A percentile compares a stretch with the other conserved stretches of the same genome.
phyloP scores from a whole-genome alignment of 2,797 vertebrate genomes.

The Darevskia nairensis region DNA sequence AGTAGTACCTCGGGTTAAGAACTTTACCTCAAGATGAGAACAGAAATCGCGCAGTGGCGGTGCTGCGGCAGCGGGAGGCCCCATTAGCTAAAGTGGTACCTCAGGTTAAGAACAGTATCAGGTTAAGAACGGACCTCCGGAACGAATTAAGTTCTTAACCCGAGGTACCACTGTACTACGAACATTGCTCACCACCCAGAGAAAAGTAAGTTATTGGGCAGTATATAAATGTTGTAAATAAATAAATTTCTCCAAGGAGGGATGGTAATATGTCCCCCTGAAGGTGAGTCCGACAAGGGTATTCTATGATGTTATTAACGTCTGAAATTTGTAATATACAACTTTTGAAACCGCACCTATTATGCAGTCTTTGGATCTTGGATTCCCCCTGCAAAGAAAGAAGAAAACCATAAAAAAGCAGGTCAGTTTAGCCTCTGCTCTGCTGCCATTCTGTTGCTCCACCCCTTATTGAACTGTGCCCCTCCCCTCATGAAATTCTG shows the following conservation, averaged over 20 bases:
- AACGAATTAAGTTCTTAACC: too few species aligned
- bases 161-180: too few species aligned
- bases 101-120: too few species aligned
- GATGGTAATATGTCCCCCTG: background rate
- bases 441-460: background rate
- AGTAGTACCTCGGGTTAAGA: too few species aligned
- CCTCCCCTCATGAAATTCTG: background rate
- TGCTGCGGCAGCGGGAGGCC: accelerated
- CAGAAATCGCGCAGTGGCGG: accelerated
- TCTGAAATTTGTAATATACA: background rate
- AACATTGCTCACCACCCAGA: too few species aligned
- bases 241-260: background rate
- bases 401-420: background rate
- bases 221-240: too few species aligned
- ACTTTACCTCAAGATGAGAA: too few species aligned
- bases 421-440: background rate
- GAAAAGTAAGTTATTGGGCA: too few species aligned
- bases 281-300: background rate
- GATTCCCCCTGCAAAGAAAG: too few species aligned
- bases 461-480: background rate
- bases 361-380: background rate
- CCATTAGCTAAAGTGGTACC: too few species aligned
- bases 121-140: too few species aligned
- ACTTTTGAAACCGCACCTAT: background rate
- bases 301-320: background rate